Evolutionary conservation across 2,888 invertebrate genomes (phyloP).

Genomic region (Ennomos fuscantarius): DNA sequence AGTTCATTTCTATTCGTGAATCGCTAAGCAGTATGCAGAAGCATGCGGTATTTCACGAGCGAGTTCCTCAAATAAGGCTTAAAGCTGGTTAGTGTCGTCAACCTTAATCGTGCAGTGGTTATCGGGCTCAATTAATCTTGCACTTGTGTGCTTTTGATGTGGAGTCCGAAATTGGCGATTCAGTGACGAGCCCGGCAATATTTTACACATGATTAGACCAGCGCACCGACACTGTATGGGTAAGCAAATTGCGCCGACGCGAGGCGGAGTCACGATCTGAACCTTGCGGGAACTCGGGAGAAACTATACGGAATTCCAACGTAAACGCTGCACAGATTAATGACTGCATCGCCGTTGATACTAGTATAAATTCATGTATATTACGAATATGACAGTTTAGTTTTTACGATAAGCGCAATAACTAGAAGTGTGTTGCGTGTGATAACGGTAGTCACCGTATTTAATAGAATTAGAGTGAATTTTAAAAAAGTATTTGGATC

Average conservation of each 20-base stretch:
- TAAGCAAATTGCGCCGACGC: constrained; percentile 83
- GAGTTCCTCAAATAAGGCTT: constrained; percentile 28
- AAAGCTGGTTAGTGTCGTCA: constrained; percentile 40
- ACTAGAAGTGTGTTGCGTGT: constrained; percentile 32
- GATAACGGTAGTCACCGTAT: neutral
- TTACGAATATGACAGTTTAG: constrained; percentile 30
- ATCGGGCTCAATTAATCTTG: constrained; percentile 76
- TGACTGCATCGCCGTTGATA: constrained; percentile 67
- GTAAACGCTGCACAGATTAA: constrained; percentile 81
- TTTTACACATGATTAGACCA: constrained; percentile 83
- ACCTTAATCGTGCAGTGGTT: constrained; percentile 64
- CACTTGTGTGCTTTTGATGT: constrained; percentile 72
- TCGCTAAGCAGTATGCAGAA: constrained; percentile 19
- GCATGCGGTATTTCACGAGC: constrained; percentile 22
- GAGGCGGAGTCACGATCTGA: constrained; percentile 83
- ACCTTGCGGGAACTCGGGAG: constrained; percentile 80
- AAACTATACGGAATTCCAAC: constrained; percentile 81
- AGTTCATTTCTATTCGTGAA: constrained; percentile 5
- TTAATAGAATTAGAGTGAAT: no score
- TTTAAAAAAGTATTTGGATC: no score
- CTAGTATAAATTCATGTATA: constrained; percentile 27
- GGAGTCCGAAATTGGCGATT: constrained; percentile 70
- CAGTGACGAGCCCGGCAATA: constrained; percentile 78
- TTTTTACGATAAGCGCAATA: constrained; percentile 34
- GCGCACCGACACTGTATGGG: constrained; percentile 78